Conservation (phyloP, 2,113 vertebrate genomes). For the Actinemys pallida region DNA sequence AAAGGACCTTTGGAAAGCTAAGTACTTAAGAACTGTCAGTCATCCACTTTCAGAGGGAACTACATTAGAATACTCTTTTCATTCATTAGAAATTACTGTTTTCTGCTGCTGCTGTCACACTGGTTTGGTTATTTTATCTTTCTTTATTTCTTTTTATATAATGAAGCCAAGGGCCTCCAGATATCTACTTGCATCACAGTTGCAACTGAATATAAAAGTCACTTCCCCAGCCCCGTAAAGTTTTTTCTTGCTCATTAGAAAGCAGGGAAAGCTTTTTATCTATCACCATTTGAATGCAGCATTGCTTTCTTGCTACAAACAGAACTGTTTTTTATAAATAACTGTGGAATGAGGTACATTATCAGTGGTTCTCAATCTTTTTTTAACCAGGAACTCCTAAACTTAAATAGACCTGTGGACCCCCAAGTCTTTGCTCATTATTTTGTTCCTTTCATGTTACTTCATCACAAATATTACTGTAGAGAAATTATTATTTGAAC, state of each 20-base stretch:
- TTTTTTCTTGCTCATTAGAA: not conserved
- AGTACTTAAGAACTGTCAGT: slow-evolving; percentile 31
- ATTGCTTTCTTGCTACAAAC: not conserved
- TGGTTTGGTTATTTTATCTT: slow-evolving; percentile 37
- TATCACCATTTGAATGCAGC: not conserved
- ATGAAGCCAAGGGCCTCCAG: slow-evolving; percentile 1
- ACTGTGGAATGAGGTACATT: not conserved
- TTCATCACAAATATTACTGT: not conserved
- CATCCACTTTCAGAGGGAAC: slow-evolving; percentile 13
- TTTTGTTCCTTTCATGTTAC: not conserved
- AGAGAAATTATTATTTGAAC: not conserved
- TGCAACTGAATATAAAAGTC: not conserved
- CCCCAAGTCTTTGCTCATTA: not conserved
- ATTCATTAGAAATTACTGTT: not conserved
- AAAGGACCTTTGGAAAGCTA: not conserved
- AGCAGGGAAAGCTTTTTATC: not conserved
- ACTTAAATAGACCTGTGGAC: not conserved
- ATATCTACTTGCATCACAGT: not conserved
- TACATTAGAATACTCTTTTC: not conserved
- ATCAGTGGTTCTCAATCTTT: not conserved
- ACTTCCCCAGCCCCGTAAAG: not conserved
- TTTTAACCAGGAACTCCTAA: not conserved
- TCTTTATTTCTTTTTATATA: not conserved
- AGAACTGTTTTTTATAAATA: not conserved
- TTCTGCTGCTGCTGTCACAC: slow-evolving; percentile 18